Base-by-base conservation (phyloP, 2,888 invertebrate species). In the Harmothoe impar region DNA sequence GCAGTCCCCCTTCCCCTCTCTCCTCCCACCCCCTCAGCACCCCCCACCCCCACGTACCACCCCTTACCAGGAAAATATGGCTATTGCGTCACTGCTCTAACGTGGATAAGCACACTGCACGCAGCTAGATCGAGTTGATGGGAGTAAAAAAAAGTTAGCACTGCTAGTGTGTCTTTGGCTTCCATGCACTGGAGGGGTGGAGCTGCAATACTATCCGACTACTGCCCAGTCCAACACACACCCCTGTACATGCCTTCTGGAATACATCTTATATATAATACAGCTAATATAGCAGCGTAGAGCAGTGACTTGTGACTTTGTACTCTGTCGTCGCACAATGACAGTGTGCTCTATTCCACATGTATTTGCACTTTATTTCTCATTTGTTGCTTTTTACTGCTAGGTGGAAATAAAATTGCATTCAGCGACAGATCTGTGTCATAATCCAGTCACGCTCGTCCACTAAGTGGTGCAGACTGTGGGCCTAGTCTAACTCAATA, bases 71-170 rank as follows among this genome's bases (percentile, higher is more conserved):
- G 33, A 81, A 81, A 23, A 81, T 23, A 12, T 17, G 81, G 20
- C 35, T 81, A 81, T 81, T 81, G 43, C 81, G 81, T 81, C 81
- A 81, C 81, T 33, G 43, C 81, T 43, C 43, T 81, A 25, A 35
- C 33, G 20, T 15, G 17, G 31, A 72, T 72, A 72, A 72, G 81
- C 81, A n/a, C 35, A 81, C 43, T 33, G 81, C 81, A 81, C 81
- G 81, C 15, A 81, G 43, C 35, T 35, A 81, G 23, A 81, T 43
- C 17, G 81, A 25, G 81, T 23, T 43, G 43, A 43, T 43, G 43
- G 43, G 3, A 43, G 43, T 72, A 7, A 72, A 72, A 72, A 72
- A 62, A 20, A 62, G 23, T 62, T n/a, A 62, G 23, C 20, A 62
- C 20, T 43, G n/a, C 62, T 7, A 62, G 62, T 62, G n/a, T n/a